phyloP scores from a whole-genome alignment of 2,888 invertebrate genomes.

The Noctua fimbriata region DNA sequence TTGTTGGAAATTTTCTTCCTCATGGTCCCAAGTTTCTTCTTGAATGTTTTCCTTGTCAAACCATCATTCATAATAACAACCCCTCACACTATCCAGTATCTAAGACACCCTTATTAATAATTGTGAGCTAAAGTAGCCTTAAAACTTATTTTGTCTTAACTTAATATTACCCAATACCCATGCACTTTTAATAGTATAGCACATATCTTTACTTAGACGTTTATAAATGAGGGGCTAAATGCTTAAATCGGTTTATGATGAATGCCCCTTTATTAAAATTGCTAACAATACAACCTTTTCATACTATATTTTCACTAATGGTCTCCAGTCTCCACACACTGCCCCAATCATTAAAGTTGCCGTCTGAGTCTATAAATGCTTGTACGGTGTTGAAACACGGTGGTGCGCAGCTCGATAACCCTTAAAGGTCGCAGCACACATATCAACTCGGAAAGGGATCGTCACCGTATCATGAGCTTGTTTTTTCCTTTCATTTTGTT shows the following conservation, averaged over 20 bases:
- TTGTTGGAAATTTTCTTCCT: not conserved
- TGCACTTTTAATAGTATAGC: not conserved
- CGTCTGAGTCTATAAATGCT: not conserved
- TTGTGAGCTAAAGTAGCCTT: not conserved
- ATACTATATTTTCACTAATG: not conserved
- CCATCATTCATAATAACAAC: not conserved
- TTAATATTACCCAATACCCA: not conserved
- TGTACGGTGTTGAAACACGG: not conserved
- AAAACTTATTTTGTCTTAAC: not conserved
- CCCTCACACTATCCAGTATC: not conserved
- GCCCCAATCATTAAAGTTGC: not conserved
- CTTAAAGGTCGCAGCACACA: not conserved
- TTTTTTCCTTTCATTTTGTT: too few species aligned
- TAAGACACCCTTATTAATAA: not conserved
- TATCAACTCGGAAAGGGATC: too few species aligned
- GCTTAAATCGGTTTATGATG: not conserved
- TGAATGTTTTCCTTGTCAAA: not conserved
- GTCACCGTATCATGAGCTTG: too few species aligned
- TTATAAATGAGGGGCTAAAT: not conserved
- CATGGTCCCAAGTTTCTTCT: not conserved
- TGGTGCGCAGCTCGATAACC: not conserved
- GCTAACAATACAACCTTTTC: not conserved
- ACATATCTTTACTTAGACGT: not conserved
- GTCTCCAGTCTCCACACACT: not conserved
- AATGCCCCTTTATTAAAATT: not conserved